These are phyloP conservation scores for Pelmatolapia mariae DNA, from an alignment of 2,113 vertebrate genomes.

Conservation along the genomic window DNA sequence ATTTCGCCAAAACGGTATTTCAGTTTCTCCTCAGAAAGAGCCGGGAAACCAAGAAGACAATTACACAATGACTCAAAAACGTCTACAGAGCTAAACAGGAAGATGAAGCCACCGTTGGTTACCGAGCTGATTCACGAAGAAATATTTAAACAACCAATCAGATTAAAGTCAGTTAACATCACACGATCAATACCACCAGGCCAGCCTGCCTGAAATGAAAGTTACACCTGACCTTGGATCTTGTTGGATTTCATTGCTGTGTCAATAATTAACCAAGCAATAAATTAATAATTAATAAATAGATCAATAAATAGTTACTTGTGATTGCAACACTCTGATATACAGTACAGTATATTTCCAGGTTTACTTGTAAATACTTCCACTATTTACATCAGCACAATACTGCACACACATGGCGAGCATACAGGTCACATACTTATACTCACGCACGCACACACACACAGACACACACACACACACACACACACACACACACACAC, in stretches of 20 bases:
- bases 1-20: background rate
- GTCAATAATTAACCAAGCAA: slow-evolving; percentile 39
- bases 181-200: background rate
- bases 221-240: background rate
- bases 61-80: background rate
- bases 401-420: background rate
- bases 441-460: accelerated
- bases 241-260: background rate
- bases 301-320: slow-evolving; percentile 51
- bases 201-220: background rate
- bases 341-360: slow-evolving; percentile 50
- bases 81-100: background rate
- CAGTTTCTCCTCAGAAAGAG: background rate
- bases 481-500: background rate
- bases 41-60: background rate
- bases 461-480: accelerated
- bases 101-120: slow-evolving; percentile 35
- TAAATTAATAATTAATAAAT: slow-evolving; percentile 45
- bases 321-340: slow-evolving; percentile 46
- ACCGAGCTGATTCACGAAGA: background rate
- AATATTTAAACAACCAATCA: background rate
- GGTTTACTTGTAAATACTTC: slow-evolving; percentile 44
- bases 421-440: background rate
- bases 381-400: slow-evolving; percentile 59
- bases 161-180: background rate